phyloP scores from a whole-genome alignment of 2,113 vertebrate species.

The Morphnarchus princeps region DNA sequence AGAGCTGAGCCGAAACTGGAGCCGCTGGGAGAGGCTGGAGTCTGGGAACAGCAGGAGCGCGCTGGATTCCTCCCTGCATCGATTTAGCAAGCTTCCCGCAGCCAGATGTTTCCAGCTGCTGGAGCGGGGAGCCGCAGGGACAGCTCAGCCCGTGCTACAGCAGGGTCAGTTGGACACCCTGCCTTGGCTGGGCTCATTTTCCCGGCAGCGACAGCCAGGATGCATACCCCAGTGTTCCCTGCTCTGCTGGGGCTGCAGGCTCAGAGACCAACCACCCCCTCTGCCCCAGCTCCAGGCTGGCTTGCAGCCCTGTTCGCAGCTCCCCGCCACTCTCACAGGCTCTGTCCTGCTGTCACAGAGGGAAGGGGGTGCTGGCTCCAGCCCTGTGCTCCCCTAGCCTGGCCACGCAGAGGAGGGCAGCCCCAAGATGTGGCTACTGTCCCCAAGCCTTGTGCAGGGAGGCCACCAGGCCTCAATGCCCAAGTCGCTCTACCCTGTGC shows the following conservation, averaged over 20 bases:
- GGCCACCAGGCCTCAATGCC: not conserved
- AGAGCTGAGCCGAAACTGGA: not conserved
- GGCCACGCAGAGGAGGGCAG: not conserved
- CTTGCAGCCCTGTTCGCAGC: not conserved
- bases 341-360: rapidly evolving
- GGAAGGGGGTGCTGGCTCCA: not conserved
- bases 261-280: rapidly evolving
- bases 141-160: not conserved
- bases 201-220: rapidly evolving
- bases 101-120: slow-evolving; percentile 58
- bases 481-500: not conserved
- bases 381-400: not conserved
- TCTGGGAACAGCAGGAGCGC: not conserved
- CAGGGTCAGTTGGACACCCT: not conserved
- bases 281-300: not conserved
- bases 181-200: not conserved
- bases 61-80: slow-evolving; percentile 15
- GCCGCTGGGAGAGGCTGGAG: not conserved
- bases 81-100: slow-evolving; percentile 5
- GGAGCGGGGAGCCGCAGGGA: not conserved
- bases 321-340: rapidly evolving
- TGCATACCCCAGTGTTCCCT: rapidly evolving
- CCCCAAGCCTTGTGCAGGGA: not conserved
- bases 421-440: not conserved
- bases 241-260: not conserved